Evolutionary conservation across 2,113 vertebrate species (phyloP).

Genomic region (Hyla sarda): DNA sequence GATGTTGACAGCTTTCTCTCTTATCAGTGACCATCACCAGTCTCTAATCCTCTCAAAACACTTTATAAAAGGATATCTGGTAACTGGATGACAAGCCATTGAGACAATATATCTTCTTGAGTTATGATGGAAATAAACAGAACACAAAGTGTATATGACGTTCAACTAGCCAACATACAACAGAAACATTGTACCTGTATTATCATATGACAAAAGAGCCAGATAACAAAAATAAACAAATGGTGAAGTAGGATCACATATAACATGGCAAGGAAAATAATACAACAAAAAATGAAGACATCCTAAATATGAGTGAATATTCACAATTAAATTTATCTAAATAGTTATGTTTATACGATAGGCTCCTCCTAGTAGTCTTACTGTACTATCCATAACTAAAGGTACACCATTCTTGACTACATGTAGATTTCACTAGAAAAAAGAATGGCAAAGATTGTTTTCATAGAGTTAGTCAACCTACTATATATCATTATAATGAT

Average conservation of each 20-base stretch:
- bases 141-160: neutral
- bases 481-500: conserved; percentile 22
- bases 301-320: neutral
- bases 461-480: neutral
- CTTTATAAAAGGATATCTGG: neutral
- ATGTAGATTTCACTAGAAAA: neutral
- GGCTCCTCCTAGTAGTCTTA: neutral
- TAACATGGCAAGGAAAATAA: neutral
- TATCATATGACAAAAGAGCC: neutral
- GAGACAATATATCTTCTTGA: neutral
- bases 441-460: neutral
- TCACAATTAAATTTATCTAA: neutral
- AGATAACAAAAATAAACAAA: neutral
- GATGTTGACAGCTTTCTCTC: neutral
- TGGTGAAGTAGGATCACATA: neutral
- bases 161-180: neutral
- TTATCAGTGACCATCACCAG: neutral
- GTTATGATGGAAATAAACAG: neutral
- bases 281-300: neutral
- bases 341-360: neutral
- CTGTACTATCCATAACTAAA: neutral
- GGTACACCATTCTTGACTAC: neutral
- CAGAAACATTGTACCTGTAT: neutral
- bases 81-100: neutral
- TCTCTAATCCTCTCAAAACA: neutral